Evolutionary conservation across 2,113 vertebrate genomes (phyloP), one percentile per base, ranked within the genome.

Genomic region (Ondatra zibethicus): DNA sequence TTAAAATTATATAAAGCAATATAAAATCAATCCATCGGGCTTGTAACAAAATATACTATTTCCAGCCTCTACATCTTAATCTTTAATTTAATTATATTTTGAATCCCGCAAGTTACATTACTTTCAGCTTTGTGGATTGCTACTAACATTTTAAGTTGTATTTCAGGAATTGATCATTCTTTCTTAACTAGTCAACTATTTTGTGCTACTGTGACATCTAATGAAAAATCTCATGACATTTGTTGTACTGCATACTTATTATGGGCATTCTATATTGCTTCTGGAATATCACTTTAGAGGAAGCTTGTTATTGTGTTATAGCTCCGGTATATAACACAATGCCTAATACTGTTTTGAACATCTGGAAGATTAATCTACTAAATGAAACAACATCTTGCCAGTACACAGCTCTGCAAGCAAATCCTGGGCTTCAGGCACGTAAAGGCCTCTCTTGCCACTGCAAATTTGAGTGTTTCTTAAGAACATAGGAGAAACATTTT

Each of bases 41-140:
- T 95, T 95, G 65, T 47, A 85, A 94, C 33, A 94, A 70, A 89
- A 11, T 39, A 81, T 89, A 58, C 45, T 97, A 91, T 94, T 96
- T 93, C 31, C 45, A 92, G 36, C 17, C 27, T 93, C 52, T 0
- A 63, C 65, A 52, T 91, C 45, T 86, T 85, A 39, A 36, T 27
- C 58, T 93, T 95, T 96, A 61, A 93, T 95, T 96, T 94, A 31
- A 50, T 95, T 89, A 65, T 27, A 68, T 39, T 66, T 92, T 36
- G 61, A 95, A 95, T 92, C 25, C 10, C 88, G 25, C 33, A 81
- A 93, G 3, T 86, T 61, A 42, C 5, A 77, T 29, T 92, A 72
- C 21, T 73, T 94, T 93, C 77, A 68, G 25, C 27, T 31, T 91
- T 19, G 3, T 47, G 81, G 95, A 94, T 89, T 92, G 7, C 17